Conservation (phyloP, 2,113 vertebrate species). For the Nibea albiflora region DNA sequence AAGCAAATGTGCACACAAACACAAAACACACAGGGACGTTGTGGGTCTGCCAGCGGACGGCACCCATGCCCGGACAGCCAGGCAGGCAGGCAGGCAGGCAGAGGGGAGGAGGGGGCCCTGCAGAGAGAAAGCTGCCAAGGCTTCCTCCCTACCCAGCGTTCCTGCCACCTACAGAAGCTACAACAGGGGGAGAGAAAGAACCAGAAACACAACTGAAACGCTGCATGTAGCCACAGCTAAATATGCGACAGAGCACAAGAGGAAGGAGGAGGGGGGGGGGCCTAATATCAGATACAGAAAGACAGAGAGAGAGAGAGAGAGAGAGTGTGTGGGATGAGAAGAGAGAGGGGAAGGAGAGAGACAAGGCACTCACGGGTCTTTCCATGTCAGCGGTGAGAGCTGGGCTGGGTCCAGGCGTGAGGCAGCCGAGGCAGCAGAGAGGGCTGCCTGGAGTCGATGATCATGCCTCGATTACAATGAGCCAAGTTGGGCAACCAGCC, state of each 20-base stretch:
- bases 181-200: slow-evolving; percentile 49
- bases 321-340: slow-evolving; percentile 51
- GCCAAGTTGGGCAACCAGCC: slow-evolving; percentile 84
- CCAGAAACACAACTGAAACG: slow-evolving; percentile 46
- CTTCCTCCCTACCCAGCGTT: slow-evolving; percentile 54
- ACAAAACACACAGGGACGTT: slow-evolving; percentile 41
- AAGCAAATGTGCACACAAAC: background rate
- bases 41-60: slow-evolving; percentile 57
- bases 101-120: slow-evolving; percentile 38
- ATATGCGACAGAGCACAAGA: slow-evolving; percentile 68
- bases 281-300: slow-evolving; percentile 43
- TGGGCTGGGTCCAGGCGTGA: slow-evolving; percentile 88
- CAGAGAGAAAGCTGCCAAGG: slow-evolving; percentile 66
- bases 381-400: slow-evolving; percentile 87
- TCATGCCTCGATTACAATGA: slow-evolving; percentile 99
- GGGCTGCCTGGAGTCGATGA: slow-evolving; percentile 89
- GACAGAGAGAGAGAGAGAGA: background rate
- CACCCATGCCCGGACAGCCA: slow-evolving; percentile 62
- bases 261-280: slow-evolving; percentile 41
- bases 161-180: slow-evolving; percentile 67
- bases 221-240: slow-evolving; percentile 63
- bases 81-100: slow-evolving; percentile 37
- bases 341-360: slow-evolving; percentile 52
- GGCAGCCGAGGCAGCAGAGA: slow-evolving; percentile 86
- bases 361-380: slow-evolving; percentile 91